Conservation (phyloP, 1,140 invertebrate species). For the Achatina immaculata region DNA sequence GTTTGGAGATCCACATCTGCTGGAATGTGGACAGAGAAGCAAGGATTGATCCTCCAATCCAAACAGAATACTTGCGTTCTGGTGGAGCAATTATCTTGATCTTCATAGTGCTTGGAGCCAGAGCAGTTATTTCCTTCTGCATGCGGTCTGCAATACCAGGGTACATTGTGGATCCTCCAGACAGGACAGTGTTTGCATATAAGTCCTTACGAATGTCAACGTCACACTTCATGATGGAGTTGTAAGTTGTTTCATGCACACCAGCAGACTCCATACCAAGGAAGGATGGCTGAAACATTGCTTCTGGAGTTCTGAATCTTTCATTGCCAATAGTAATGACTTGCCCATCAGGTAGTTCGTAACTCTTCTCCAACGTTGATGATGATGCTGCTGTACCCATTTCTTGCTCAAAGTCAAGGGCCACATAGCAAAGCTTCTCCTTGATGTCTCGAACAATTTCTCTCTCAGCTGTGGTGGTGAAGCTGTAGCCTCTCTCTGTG, state of each 20-base stretch:
- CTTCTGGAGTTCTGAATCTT: constrained; percentile 67
- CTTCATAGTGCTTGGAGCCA: constrained; percentile 67
- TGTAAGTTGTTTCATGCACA: constrained; percentile 79
- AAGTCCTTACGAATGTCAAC: constrained; percentile 79
- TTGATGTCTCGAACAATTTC: constrained; percentile 47
- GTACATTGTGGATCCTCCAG: constrained; percentile 86
- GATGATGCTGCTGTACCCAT: constrained; percentile 87
- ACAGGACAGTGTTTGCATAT: constrained; percentile 89
- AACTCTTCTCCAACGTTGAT: constrained; percentile 50
- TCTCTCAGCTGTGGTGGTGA: constrained; percentile 82
- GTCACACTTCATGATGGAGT: constrained; percentile 79
- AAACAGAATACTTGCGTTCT: constrained; percentile 65
- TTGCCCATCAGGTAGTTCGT: constrained; percentile 47
- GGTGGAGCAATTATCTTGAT: constrained; percentile 68
- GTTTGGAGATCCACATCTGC: constrained; percentile 73
- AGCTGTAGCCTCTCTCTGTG: constrained; percentile 90
- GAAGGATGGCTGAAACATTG: constrained; percentile 81
- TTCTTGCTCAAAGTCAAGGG: constrained; percentile 77
- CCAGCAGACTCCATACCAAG: constrained; percentile 63
- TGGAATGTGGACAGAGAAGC: constrained; percentile 69
- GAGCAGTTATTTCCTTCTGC: constrained; percentile 71
- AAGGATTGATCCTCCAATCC: constrained; percentile 71
- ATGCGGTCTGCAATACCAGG: constrained; percentile 75
- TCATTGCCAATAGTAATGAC: constrained; percentile 85
- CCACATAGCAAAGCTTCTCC: constrained; percentile 23